Evolutionary conservation across 2,888 invertebrate genomes (phyloP), one percentile per base, ranked within the genome.

Genomic region (Nematopogon swammerdamellus): DNA sequence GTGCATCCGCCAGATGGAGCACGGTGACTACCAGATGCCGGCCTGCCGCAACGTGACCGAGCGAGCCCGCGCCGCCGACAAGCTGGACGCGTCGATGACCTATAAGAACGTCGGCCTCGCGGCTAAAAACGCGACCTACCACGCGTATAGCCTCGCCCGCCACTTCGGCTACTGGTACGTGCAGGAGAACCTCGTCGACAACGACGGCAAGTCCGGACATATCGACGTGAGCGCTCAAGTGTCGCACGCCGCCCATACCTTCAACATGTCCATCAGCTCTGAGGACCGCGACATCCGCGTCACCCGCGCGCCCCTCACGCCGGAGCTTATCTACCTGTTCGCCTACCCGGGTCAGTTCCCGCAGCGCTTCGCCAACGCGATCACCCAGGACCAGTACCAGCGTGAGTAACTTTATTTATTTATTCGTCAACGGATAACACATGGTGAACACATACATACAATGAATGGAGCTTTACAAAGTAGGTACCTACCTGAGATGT

Each of bases 31-130:
- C 53, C 81, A 82, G 60, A 75, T 83, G 50, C 65, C 71, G 2
- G 77, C 80, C 50, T 88, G 88, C 62, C 79, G 82, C 50, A 74
- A 83, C 53, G 75, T 82, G 59, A 82, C 82, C 6, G 60, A 75
- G 18, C 63, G 66, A 52, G 82, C 85, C 3, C 80, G 82, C 54
- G 25, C 25, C 25, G 68, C 84, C 47, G 83, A 88, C 58, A 64
- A 70, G 48, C 60, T 82, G 17, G 68, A 76, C 46, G 59, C 83
- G 2, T 62, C 75, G n/a, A 59, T 84, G 2, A 66, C 77, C 8
- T 81, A 81, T 63, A 72, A 83, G 46, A 79, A 84, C 48, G 55
- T 85, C 5, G 76, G 76, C 49, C 59, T 68, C 2, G 56, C 60
- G n/a, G 55, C 72, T 45, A 71, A 67, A 55, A 79, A 82, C 60